A percentile compares a stretch with the other conserved stretches of the same genome.
phyloP scores from a whole-genome alignment of 2,888 invertebrate genomes.

The Epistrophella euchroma region DNA sequence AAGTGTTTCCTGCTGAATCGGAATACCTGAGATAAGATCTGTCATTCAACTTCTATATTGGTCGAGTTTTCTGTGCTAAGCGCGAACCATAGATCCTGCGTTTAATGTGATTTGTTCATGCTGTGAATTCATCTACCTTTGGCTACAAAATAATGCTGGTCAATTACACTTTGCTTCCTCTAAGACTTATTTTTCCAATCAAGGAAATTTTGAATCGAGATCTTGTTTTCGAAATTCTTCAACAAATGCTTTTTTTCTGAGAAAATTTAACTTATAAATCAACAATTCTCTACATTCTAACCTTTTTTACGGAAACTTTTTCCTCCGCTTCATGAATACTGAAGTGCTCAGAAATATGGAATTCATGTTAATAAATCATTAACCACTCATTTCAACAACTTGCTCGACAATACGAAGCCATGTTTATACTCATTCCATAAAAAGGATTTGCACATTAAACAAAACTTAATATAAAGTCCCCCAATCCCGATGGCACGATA shows the following conservation, averaged over 20 bases:
- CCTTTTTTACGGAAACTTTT: background rate
- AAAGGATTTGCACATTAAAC: conserved; percentile 71
- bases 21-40: too few species aligned
- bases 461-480: conserved; percentile 75
- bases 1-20: too few species aligned
- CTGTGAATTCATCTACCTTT: too few species aligned
- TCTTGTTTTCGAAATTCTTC: background rate
- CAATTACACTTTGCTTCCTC: too few species aligned
- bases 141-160: too few species aligned
- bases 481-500: conserved; percentile 40
- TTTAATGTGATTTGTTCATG: too few species aligned
- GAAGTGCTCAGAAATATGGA: conserved; percentile 42
- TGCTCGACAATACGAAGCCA: conserved; percentile 44
- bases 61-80: too few species aligned
- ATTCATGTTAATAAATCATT: conserved; percentile 71
- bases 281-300: conserved; percentile 49
- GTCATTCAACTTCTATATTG: too few species aligned
- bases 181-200: too few species aligned
- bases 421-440: conserved; percentile 29
- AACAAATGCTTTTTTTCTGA: background rate
- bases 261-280: conserved; percentile 21
- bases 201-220: too few species aligned
- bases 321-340: conserved; percentile 3
- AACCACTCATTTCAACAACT: conserved; percentile 62
- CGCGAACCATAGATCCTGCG: too few species aligned